A percentile compares a stretch with the other conserved stretches of the same genome.
Conservation (phyloP, 1,140 invertebrate species). For the Sipha flava region DNA sequence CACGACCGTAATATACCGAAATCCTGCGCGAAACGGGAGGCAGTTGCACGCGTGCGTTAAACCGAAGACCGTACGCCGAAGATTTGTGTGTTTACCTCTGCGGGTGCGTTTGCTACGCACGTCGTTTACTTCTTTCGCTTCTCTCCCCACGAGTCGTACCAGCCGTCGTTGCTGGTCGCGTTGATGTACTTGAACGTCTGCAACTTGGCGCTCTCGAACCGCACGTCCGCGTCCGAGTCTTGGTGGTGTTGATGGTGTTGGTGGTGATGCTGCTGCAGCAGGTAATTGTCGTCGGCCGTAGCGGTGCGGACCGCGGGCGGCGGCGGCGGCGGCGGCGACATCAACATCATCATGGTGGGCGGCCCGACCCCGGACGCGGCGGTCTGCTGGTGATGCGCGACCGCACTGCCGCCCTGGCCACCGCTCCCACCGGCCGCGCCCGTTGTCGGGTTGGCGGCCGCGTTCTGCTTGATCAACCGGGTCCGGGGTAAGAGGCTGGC, state of each 20-base stretch:
- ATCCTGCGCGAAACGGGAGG: no score
- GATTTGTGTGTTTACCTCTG: background rate
- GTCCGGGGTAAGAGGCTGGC: slow-evolving; percentile 37
- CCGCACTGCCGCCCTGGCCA: slow-evolving; percentile 35
- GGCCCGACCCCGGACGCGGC: slow-evolving; percentile 41
- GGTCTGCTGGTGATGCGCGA: slow-evolving; percentile 42
- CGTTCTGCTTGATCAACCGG: slow-evolving; percentile 37
- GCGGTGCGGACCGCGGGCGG: slow-evolving; percentile 42
- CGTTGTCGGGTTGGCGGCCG: background rate
- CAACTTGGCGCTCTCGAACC: slow-evolving; percentile 29
- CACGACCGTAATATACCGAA: no score
- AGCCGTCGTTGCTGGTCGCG: slow-evolving; percentile 42
- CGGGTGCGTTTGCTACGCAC: no score
- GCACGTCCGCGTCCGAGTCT: slow-evolving; percentile 36
- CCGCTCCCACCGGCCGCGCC: background rate
- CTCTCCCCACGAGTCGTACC: slow-evolving; percentile 74
- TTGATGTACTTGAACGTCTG: slow-evolving; percentile 35
- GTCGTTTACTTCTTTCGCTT: slow-evolving; percentile 33
- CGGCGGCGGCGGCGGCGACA: slow-evolving; percentile 42
- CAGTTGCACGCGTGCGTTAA: no score
- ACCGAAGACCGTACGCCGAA: background rate
- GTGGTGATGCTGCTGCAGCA: no score
- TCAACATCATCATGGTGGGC: no score
- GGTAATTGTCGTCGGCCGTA: slow-evolving; percentile 39
- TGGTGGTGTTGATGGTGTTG: slow-evolving; percentile 38